phyloP scores from a whole-genome alignment of 37 sponge, comb jelly and placozoan species.

The Ianthella basta region DNA sequence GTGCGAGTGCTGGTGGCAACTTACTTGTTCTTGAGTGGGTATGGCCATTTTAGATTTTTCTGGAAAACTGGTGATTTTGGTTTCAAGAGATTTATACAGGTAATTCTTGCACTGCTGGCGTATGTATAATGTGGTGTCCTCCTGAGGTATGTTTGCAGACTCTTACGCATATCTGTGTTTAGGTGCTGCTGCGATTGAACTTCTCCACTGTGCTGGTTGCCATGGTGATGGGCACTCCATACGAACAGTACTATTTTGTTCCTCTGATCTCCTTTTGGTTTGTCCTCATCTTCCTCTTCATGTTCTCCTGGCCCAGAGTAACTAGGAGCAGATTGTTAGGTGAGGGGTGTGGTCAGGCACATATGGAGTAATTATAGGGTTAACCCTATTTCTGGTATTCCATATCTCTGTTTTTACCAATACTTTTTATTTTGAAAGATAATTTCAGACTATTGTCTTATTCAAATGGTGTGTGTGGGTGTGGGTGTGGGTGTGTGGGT shows the following conservation, averaged over 20 bases:
- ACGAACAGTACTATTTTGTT: slow-evolving; percentile 33
- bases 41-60: slow-evolving; percentile 33
- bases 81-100: slow-evolving; percentile 11
- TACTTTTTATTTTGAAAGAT: no score
- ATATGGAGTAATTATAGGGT: not conserved
- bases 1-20: slow-evolving; percentile 20
- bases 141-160: not conserved
- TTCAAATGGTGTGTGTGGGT: no score
- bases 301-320: slow-evolving; percentile 15
- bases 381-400: no score
- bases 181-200: slow-evolving; percentile 32
- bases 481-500: no score
- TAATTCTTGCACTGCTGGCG: not conserved
- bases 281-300: slow-evolving; percentile 1
- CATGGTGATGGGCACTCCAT: slow-evolving; percentile 7
- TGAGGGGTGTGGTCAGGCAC: not conserved
- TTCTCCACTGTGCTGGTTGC: slow-evolving; percentile 26
- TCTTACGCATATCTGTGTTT: not conserved
- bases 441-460: no score
- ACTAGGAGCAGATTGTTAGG: not conserved
- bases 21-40: slow-evolving; percentile 38
- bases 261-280: slow-evolving; percentile 35
- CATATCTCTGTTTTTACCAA: no score
- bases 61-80: slow-evolving; percentile 26
- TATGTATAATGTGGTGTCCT: not conserved